A percentile compares a stretch with the other conserved stretches of the same genome.
phyloP scores from a whole-genome alignment of 2,888 invertebrate genomes.

The Lithosia quadra region DNA sequence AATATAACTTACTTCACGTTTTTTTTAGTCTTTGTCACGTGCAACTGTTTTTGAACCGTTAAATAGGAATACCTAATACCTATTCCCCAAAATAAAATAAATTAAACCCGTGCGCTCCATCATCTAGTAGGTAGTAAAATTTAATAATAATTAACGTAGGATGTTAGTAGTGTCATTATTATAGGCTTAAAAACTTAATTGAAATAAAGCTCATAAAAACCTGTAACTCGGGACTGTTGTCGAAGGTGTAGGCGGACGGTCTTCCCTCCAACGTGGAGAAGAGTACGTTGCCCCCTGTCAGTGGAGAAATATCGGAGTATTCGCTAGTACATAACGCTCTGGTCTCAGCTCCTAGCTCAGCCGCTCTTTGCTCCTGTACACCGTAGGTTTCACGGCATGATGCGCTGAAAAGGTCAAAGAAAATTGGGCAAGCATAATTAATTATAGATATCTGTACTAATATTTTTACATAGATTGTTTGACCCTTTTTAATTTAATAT shows the following conservation, averaged over 20 bases:
- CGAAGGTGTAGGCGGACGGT: constrained; percentile 97
- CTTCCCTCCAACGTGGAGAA: constrained; percentile 98
- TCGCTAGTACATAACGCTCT: constrained; percentile 99
- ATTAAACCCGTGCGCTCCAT: too few relatives aligned
- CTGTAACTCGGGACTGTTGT: constrained; percentile 95
- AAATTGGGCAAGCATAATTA: background rate
- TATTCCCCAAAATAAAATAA: too few relatives aligned
- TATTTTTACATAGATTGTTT: too few relatives aligned
- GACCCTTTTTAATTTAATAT: too few relatives aligned
- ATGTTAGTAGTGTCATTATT: too few relatives aligned
- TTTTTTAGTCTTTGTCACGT: too few relatives aligned
- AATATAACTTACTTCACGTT: too few relatives aligned
- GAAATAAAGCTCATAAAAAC: constrained; percentile 82
- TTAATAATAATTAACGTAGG: too few relatives aligned
- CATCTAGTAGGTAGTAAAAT: too few relatives aligned
- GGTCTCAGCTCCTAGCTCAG: constrained; percentile 93
- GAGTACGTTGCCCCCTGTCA: constrained; percentile 97
- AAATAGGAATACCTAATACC: too few relatives aligned
- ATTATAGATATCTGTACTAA: too few relatives aligned
- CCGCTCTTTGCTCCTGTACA: constrained; percentile 91
- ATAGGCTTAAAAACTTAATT: background rate
- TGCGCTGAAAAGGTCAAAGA: constrained; percentile 87
- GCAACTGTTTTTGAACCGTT: too few relatives aligned
- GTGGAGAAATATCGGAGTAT: constrained; percentile 98
- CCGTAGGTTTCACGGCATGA: constrained; percentile 97